These are phyloP conservation scores for Oreochromis spilurus DNA, from an alignment of 2,113 vertebrate species.

Conservation along the genomic window DNA sequence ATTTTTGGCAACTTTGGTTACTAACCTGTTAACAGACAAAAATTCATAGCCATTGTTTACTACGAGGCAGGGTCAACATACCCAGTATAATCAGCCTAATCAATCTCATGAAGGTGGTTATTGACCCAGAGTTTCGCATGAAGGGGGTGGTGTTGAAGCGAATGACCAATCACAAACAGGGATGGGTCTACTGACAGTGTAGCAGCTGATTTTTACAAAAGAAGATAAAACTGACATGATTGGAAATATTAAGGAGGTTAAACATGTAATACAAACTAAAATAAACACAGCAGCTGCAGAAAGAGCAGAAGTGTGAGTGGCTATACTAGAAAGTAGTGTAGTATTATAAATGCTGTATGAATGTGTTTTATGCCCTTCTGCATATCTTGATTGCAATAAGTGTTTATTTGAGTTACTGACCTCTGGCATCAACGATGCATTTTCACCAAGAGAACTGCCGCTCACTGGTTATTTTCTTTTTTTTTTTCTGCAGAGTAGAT, in stretches of 20 bases:
- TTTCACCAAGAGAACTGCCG: not conserved
- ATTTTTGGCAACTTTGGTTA: not conserved
- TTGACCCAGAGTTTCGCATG: not conserved
- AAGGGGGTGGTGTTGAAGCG: not conserved
- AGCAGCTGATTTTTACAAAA: not conserved
- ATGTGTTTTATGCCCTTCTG: not conserved
- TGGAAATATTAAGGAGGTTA: not conserved
- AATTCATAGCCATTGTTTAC: not conserved
- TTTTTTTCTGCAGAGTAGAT: not conserved
- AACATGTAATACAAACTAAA: not conserved
- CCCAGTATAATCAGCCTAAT: not conserved
- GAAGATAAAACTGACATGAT: not conserved
- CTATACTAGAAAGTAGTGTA: not conserved
- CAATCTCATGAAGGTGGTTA: not conserved
- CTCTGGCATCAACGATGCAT: not conserved
- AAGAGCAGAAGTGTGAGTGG: not conserved
- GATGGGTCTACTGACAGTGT: not conserved
- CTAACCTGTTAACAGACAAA: not conserved
- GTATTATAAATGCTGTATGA: not conserved
- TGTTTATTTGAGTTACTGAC: not conserved
- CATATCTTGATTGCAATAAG: not conserved
- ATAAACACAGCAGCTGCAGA: not conserved
- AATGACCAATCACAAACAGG: not conserved
- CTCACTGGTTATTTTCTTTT: not conserved
- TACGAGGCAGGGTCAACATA: not conserved